Conservation (phyloP, 2,113 vertebrate species). For the Noctilio leporinus region DNA sequence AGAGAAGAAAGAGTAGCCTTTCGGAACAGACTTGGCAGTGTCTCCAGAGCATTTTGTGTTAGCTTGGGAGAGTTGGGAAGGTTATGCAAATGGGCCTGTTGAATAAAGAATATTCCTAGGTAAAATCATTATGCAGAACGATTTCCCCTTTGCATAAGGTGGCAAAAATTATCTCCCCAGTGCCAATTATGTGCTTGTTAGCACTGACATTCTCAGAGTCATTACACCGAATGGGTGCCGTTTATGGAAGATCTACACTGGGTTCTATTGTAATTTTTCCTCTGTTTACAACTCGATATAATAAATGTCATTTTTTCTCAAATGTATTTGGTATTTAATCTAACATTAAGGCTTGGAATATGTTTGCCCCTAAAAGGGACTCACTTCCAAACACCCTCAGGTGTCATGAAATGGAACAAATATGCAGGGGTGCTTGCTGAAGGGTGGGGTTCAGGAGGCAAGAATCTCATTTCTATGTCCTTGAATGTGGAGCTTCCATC, state of each 20-base stretch:
- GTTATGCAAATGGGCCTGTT: slow-evolving; percentile 80
- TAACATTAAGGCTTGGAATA: slow-evolving; percentile 72
- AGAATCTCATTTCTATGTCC: background rate
- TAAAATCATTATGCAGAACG: slow-evolving; percentile 81
- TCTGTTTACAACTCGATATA: slow-evolving; percentile 80
- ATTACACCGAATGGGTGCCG: slow-evolving; percentile 76
- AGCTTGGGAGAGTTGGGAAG: slow-evolving; percentile 69
- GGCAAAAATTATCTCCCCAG: slow-evolving; percentile 82
- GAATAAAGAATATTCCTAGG: slow-evolving; percentile 83
- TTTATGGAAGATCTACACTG: slow-evolving; percentile 76
- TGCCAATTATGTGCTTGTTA: slow-evolving; percentile 85
- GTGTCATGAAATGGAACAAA: background rate
- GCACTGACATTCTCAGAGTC: slow-evolving; percentile 81
- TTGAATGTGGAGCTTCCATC: background rate
- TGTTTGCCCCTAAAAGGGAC: slow-evolving; percentile 65
- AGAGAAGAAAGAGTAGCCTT: background rate
- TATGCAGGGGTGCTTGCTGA: background rate
- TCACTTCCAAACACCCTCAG: slow-evolving; percentile 24
- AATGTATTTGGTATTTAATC: slow-evolving; percentile 84
- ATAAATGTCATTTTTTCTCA: slow-evolving; percentile 81
- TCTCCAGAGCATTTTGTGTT: slow-evolving; percentile 49
- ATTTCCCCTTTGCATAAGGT: slow-evolving; percentile 81
- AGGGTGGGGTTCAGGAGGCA: background rate
- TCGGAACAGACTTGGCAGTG: slow-evolving; percentile 13
- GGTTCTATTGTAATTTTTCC: slow-evolving; percentile 75